Percentiles rank a stretch among this genome's conserved stretches.
These are phyloP conservation scores for Aplysina aerophoba DNA, from an alignment of 37 sponge, comb jelly and placozoan species.

Conservation along the genomic window DNA sequence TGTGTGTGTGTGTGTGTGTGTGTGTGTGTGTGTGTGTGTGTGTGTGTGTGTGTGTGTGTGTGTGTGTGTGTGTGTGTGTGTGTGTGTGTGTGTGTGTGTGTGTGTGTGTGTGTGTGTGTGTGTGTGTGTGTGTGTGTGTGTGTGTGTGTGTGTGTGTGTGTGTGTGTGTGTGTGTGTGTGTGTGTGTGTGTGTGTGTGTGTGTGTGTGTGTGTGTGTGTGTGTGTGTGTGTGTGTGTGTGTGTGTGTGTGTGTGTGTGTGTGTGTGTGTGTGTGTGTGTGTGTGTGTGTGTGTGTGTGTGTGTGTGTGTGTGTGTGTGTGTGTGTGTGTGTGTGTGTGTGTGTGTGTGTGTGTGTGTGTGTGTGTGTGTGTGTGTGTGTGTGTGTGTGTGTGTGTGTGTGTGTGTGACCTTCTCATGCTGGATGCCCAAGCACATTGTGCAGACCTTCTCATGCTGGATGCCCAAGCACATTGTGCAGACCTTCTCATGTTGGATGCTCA, in stretches of 20 bases:
- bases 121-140: slow-evolving; percentile 9
- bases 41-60: neutral
- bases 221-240: slow-evolving; percentile 3
- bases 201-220: slow-evolving; percentile 1
- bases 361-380: neutral
- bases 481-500: too few species aligned
- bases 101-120: neutral
- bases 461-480: too few species aligned
- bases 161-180: slow-evolving; percentile 15
- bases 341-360: neutral
- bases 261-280: slow-evolving; percentile 3
- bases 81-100: slow-evolving; percentile 23
- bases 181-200: neutral
- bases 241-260: slow-evolving; percentile 7
- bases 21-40: slow-evolving; percentile 39
- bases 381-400: slow-evolving; percentile 8
- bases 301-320: slow-evolving; percentile 3
- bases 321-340: neutral
- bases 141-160: slow-evolving; percentile 3
- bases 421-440: too few species aligned
- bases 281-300: slow-evolving; percentile 7
- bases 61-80: slow-evolving; percentile 47
- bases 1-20: slow-evolving; percentile 29
- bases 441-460: too few species aligned
- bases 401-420: neutral